Base-by-base conservation (phyloP, 2,113 vertebrate genomes). In the Chaetops frenatus region DNA sequence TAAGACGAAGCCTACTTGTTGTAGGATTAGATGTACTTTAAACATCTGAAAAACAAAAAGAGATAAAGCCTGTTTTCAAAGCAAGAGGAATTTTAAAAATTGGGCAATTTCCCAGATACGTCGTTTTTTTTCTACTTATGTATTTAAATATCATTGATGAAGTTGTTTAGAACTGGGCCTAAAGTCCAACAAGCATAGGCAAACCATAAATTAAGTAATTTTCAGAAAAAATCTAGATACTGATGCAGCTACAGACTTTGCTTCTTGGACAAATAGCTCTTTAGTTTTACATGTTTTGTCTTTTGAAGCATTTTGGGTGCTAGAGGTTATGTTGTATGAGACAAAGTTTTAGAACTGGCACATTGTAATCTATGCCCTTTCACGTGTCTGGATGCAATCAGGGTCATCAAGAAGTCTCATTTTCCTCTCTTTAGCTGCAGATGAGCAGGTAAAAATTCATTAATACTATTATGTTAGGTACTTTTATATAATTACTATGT, bases 401-500 rank as follows among this genome's bases (percentile, higher is more conserved):
- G 28, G 22, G 21, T 76, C 87, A 76, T 51, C 31, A 76, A 47
- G 10, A 56, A 64, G 15, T 16, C 81, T 70, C 21, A 60, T 64
- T 73, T 70, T 54, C 40, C 17, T 79, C 23, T 22, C 17, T 53
- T 82, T n/a, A 65, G 14, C 17, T 65, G 25, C 16, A 90, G 48
- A 76, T 65, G 31, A 81, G 17, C 35, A 48, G 56, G 21, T 78
- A 74, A 86, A 82, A 88, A 29, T 13, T 12, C 53, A 65, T 76
- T 89, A 40, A 12, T 65, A 31, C 10, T 79, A 9, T 44, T 60
- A 51, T 36, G 19, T 31, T 45, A 27, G 25, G 14, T 70, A 73
- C 17, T 81, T 84, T 70, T 78, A 44, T 84, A 77, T 72, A 72
- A 77, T 86, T 69, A 35, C n/a, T 81, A 8, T 54, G 60, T 77